Percentiles rank a stretch among this genome's conserved stretches.
phyloP scores from a whole-genome alignment of 2,888 invertebrate species.

The Cybosia mesomella region DNA sequence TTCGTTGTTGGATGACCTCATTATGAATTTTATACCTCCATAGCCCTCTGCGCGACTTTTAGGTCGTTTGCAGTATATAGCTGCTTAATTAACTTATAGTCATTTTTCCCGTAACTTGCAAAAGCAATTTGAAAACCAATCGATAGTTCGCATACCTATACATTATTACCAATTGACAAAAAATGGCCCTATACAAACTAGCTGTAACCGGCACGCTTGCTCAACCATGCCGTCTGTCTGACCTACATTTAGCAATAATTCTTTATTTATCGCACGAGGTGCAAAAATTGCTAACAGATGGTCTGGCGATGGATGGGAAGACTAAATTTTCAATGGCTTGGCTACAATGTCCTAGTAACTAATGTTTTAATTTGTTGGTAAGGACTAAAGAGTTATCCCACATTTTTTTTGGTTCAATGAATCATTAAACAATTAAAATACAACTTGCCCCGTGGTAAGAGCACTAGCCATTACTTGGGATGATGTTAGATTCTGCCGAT shows the following conservation, averaged over 20 bases:
- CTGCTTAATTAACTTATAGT: neutral
- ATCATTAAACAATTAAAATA: too few relatives aligned
- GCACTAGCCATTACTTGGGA: neutral
- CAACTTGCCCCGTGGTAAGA: too few relatives aligned
- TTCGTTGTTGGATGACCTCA: too few relatives aligned
- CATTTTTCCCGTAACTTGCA: neutral
- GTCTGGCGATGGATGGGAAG: neutral
- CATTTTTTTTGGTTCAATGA: too few relatives aligned
- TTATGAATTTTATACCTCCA: too few relatives aligned
- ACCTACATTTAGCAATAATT: neutral
- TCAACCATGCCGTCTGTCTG: constrained; percentile 1
- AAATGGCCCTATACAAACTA: neutral
- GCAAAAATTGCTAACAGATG: neutral
- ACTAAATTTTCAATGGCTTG: neutral
- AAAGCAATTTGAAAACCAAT: neutral
- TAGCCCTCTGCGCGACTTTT: too few relatives aligned
- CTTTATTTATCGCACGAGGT: neutral
- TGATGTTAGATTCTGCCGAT: neutral
- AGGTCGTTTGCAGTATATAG: too few relatives aligned
- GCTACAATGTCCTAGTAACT: neutral
- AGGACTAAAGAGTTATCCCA: neutral
- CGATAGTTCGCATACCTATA: neutral
- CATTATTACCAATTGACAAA: neutral
- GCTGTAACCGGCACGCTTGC: neutral
- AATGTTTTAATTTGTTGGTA: neutral